Evolutionary conservation across 2,888 invertebrate species (phyloP).

Genomic region (Drosophila anceps): DNA sequence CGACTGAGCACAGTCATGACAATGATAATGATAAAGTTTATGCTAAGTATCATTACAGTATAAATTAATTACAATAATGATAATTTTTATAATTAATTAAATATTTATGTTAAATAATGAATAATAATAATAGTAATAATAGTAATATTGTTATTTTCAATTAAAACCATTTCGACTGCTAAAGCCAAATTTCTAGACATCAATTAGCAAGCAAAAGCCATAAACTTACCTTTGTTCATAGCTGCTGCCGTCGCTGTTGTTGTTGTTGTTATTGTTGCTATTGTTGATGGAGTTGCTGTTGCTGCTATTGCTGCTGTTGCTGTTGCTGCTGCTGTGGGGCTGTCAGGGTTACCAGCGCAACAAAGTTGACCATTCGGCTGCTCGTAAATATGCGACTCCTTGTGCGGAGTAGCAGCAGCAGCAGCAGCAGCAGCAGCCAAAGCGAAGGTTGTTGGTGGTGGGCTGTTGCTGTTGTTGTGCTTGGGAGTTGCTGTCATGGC

Average conservation of each 20-base stretch:
- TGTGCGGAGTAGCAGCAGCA: conserved; percentile 20
- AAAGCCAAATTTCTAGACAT: conserved; percentile 18
- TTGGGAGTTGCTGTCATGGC: conserved; percentile 50
- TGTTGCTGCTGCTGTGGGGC: conserved; percentile 29
- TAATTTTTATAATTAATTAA: too few relatives aligned
- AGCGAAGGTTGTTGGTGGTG: conserved; percentile 10
- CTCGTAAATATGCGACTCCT: conserved; percentile 74
- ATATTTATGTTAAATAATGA: too few relatives aligned
- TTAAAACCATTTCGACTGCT: not conserved
- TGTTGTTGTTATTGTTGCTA: conserved; percentile 18
- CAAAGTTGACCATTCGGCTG: conserved; percentile 59
- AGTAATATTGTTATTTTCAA: not conserved
- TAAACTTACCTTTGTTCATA: conserved; percentile 69
- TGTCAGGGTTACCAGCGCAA: conserved; percentile 54
- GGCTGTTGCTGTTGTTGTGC: conserved; percentile 15
- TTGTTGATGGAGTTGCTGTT: conserved; percentile 13
- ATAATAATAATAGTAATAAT: too few relatives aligned
- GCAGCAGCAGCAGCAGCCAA: not conserved
- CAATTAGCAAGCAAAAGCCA: conserved; percentile 33
- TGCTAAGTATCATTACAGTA: too few relatives aligned
- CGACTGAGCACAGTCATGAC: not conserved
- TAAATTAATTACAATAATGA: too few relatives aligned
- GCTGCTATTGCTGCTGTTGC: conserved; percentile 21
- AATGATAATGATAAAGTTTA: too few relatives aligned
- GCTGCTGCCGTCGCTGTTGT: conserved; percentile 13